Conservation (phyloP, 1,140 invertebrate species). For the Bombus huntii region DNA sequence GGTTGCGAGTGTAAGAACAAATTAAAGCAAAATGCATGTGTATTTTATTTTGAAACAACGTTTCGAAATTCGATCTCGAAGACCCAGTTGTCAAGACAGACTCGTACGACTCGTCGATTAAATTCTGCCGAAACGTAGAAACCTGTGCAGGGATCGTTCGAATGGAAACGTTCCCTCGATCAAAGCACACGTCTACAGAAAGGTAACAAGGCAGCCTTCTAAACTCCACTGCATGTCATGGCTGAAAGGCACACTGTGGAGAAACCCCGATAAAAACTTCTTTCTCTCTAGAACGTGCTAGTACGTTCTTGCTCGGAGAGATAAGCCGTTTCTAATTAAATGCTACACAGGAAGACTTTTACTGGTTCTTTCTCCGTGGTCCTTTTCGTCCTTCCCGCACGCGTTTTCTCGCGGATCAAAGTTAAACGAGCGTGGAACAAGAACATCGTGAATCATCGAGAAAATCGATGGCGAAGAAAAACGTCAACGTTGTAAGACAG, state of each 20-base stretch:
- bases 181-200: constrained; percentile 14
- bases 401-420: not conserved
- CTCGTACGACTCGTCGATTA: constrained; percentile 11
- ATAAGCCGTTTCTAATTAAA: constrained; percentile 71
- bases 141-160: not conserved
- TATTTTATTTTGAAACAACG: not conserved
- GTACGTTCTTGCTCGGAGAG: constrained; percentile 41
- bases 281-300: not conserved
- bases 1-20: no score
- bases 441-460: not conserved
- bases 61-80: no score
- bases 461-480: not conserved
- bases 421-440: not conserved
- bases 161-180: constrained; percentile 47
- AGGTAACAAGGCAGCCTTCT: constrained; percentile 54
- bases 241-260: constrained; percentile 21
- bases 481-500: not conserved
- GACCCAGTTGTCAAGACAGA: no score
- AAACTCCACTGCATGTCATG: constrained; percentile 17
- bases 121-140: constrained; percentile 5
- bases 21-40: no score
- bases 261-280: constrained; percentile 54
- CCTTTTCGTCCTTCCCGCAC: not conserved
- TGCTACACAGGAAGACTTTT: constrained; percentile 46
- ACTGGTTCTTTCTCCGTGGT: not conserved